phyloP scores from a whole-genome alignment of 2,888 invertebrate genomes.

The Odontomyia ornata region DNA sequence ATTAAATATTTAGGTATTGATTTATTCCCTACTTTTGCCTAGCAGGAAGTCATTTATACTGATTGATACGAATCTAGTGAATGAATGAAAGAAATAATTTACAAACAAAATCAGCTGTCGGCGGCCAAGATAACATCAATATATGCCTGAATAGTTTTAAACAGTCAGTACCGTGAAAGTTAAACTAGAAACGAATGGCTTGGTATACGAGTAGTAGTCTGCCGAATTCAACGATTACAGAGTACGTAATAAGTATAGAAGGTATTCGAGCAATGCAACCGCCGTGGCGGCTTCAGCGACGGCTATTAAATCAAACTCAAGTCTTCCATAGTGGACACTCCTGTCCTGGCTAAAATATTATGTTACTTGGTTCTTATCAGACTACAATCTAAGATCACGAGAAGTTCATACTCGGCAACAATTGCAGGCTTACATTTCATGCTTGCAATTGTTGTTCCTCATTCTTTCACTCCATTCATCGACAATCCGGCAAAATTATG shows the following conservation, averaged over 20 bases:
- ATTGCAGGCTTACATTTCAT: slow-evolving; percentile 32
- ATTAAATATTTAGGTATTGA: too few species aligned
- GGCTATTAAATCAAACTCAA: slow-evolving; percentile 25
- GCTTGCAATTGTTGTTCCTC: slow-evolving; percentile 38
- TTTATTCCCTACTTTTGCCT: not conserved
- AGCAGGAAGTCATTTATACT: slow-evolving; percentile 31
- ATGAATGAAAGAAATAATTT: slow-evolving; percentile 29
- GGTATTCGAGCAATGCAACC: not conserved
- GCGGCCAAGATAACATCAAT: not conserved
- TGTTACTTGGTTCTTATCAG: slow-evolving; percentile 36
- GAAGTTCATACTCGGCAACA: slow-evolving; percentile 33
- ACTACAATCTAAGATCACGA: slow-evolving; percentile 38
- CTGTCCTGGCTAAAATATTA: slow-evolving; percentile 40
- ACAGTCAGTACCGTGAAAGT: slow-evolving; percentile 15
- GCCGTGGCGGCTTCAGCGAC: not conserved
- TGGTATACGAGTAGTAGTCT: not conserved
- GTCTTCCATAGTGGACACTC: slow-evolving; percentile 21
- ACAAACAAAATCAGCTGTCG: slow-evolving; percentile 9
- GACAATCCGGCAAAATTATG: slow-evolving; percentile 1
- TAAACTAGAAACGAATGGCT: not conserved
- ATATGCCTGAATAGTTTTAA: slow-evolving; percentile 12
- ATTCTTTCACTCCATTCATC: slow-evolving; percentile 29
- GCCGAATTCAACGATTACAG: not conserved
- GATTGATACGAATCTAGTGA: slow-evolving; percentile 19
- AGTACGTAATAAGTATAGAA: not conserved